phyloP scores from a whole-genome alignment of 1,140 invertebrate genomes.

The Drosophila orosa region DNA sequence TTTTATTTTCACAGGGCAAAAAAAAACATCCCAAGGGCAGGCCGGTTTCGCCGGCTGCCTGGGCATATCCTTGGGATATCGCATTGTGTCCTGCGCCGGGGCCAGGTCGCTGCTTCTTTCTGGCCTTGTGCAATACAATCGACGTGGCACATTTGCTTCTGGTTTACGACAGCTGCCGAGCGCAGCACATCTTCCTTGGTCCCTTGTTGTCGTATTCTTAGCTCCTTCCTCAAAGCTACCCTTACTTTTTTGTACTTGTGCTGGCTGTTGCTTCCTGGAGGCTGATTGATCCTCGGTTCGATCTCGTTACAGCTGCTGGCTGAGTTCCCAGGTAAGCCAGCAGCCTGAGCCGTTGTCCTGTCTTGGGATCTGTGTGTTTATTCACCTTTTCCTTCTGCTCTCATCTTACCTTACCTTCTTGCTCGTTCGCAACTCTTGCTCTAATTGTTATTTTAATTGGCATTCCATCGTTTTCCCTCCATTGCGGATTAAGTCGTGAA shows the following conservation, averaged over 20 bases:
- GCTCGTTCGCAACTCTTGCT: slow-evolving; percentile 19
- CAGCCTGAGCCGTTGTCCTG: slow-evolving; percentile 34
- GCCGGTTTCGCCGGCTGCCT: slow-evolving; percentile 22
- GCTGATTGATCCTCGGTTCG: slow-evolving; percentile 71
- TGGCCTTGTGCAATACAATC: slow-evolving; percentile 35
- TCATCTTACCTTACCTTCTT: slow-evolving; percentile 6
- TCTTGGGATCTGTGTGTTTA: slow-evolving; percentile 24
- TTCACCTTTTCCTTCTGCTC: slow-evolving; percentile 7
- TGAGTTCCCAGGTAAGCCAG: slow-evolving; percentile 46
- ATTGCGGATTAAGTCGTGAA: slow-evolving; percentile 9
- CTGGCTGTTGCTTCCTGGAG: slow-evolving; percentile 62
- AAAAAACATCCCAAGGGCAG: slow-evolving; percentile 24
- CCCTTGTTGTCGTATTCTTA: neutral
- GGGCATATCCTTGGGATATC: slow-evolving; percentile 30
- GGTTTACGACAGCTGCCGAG: slow-evolving; percentile 75
- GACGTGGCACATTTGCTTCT: slow-evolving; percentile 56
- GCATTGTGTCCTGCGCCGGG: slow-evolving; percentile 36
- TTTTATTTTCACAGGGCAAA: slow-evolving; percentile 23
- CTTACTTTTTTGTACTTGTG: slow-evolving; percentile 56
- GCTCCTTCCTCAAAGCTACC: slow-evolving; percentile 48
- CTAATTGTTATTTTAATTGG: slow-evolving; percentile 48
- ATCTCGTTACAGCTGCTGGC: slow-evolving; percentile 71
- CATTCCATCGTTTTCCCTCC: neutral
- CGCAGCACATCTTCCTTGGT: slow-evolving; percentile 30
- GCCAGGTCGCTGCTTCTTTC: slow-evolving; percentile 22